Conservation (phyloP, 2,113 vertebrate species). For the Alectura lathami region DNA sequence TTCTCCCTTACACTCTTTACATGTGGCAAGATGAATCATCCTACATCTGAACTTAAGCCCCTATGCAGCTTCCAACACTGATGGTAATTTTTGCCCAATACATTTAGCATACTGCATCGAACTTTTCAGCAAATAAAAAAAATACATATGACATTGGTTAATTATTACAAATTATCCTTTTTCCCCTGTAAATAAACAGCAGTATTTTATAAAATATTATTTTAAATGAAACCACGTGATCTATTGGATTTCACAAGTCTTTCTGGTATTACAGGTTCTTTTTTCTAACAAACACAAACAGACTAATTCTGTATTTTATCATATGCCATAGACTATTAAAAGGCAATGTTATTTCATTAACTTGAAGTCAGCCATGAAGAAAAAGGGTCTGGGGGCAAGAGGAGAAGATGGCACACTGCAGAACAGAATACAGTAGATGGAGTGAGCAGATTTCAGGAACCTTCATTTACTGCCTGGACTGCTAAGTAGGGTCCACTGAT, state of each 20-base stretch:
- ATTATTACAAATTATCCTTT: neutral
- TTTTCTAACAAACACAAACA: neutral
- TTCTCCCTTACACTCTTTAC: neutral
- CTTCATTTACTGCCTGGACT: neutral
- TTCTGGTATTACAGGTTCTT: neutral
- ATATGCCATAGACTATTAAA: neutral
- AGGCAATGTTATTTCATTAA: neutral
- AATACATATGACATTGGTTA: neutral
- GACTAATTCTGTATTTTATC: neutral
- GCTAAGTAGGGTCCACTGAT: neutral
- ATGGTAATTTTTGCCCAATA: neutral
- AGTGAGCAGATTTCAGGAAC: neutral
- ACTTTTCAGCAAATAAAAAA: neutral
- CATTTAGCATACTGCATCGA: neutral
- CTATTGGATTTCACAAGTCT: neutral
- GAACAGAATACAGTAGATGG: neutral
- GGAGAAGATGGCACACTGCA: neutral
- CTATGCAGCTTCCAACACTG: neutral
- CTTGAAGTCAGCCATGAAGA: neutral
- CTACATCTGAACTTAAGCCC: neutral
- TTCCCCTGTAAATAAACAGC: neutral
- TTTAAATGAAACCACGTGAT: neutral
- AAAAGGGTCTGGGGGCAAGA: neutral
- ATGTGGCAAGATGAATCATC: neutral
- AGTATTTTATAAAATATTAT: neutral